These are phyloP conservation scores for Campylomormyrus numenius DNA, from an alignment of 2,113 vertebrate genomes.

Conservation along the genomic window DNA sequence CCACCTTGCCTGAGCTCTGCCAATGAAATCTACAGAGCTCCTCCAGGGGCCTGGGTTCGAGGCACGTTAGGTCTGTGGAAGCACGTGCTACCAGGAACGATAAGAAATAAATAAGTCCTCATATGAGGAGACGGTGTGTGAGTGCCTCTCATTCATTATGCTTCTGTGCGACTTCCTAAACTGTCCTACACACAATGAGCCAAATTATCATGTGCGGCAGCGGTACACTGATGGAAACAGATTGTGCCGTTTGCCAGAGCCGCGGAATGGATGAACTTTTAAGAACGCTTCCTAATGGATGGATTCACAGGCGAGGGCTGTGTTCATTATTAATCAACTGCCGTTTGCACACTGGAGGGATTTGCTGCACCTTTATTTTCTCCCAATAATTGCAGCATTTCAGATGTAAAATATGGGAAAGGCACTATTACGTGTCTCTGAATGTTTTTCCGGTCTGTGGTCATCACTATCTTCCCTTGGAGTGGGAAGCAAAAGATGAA, in stretches of 20 bases:
- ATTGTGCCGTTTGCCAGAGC: background rate
- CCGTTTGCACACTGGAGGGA: slow-evolving; percentile 11
- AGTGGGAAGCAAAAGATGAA: slow-evolving; percentile 24
- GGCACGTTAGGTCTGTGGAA: background rate
- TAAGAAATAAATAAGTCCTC: background rate
- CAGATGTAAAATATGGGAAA: background rate
- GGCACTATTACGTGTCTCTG: background rate
- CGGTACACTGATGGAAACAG: background rate
- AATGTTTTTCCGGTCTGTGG: background rate
- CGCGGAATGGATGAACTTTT: background rate
- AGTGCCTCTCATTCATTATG: background rate
- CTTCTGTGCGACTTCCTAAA: background rate
- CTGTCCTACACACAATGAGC: background rate
- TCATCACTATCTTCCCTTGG: background rate
- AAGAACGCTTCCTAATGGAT: slow-evolving; percentile 1
- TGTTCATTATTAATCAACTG: slow-evolving; percentile 13
- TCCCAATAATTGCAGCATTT: slow-evolving; percentile 6
- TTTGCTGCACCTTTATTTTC: slow-evolving; percentile 7
- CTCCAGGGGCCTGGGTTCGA: background rate
- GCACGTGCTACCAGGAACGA: background rate
- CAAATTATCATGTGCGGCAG: background rate
- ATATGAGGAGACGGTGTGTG: background rate
- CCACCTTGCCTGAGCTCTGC: background rate
- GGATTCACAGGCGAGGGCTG: slow-evolving; percentile 7
- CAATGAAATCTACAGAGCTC: background rate